These are phyloP conservation scores for Salvelinus alpinus DNA, from an alignment of 2,113 vertebrate genomes.

Conservation along the genomic window DNA sequence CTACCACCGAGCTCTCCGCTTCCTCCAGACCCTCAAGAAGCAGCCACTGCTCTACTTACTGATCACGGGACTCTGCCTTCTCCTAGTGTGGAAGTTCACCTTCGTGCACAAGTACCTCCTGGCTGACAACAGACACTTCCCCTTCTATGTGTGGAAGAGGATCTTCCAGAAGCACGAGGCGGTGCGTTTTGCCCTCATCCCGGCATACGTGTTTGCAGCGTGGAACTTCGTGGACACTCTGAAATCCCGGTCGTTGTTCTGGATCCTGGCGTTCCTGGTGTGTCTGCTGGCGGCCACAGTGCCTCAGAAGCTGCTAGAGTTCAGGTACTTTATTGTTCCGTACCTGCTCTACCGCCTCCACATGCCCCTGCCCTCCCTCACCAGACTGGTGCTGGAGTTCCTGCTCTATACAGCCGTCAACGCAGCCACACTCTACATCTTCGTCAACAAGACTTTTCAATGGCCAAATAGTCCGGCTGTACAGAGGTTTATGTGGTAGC, in stretches of 20 bases:
- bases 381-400: slow-evolving; percentile 83
- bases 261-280: slow-evolving; percentile 82
- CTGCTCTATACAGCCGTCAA: slow-evolving; percentile 83
- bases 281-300: slow-evolving; percentile 82
- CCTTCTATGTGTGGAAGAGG: slow-evolving; percentile 93
- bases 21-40: slow-evolving; percentile 76
- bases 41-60: slow-evolving; percentile 75
- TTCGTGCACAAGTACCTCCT: slow-evolving; percentile 90
- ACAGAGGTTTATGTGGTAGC: slow-evolving; percentile 97
- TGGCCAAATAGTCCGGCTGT: slow-evolving; percentile 84
- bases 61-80: slow-evolving; percentile 60
- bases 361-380: slow-evolving; percentile 80
- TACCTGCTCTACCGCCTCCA: slow-evolving; percentile 93
- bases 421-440: slow-evolving; percentile 82
- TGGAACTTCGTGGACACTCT: slow-evolving; percentile 88
- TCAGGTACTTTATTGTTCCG: slow-evolving; percentile 94
- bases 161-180: slow-evolving; percentile 85
- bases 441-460: slow-evolving; percentile 85
- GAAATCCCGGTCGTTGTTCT: slow-evolving; percentile 86
- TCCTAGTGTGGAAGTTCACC: slow-evolving; percentile 92
- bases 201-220: slow-evolving; percentile 85
- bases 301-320: slow-evolving; percentile 94
- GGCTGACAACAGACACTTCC: slow-evolving; percentile 95
- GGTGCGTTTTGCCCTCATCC: slow-evolving; percentile 84
- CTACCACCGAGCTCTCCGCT: slow-evolving; percentile 73